phyloP scores from a whole-genome alignment of 1,140 invertebrate species.

The Leptinotarsa defecta region DNA sequence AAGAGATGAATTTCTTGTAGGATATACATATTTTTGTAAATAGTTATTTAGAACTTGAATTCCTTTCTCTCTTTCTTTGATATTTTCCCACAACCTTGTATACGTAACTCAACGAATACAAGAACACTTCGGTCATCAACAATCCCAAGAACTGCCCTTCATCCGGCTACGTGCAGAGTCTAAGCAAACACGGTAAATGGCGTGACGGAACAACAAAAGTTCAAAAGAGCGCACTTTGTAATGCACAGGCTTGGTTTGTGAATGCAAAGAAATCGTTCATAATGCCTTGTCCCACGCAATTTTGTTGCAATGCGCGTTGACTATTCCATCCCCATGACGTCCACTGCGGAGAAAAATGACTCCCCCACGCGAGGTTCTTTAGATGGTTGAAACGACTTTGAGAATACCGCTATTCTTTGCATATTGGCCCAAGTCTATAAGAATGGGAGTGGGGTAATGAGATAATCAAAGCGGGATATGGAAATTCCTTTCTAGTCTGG shows the following conservation, averaged over 20 bases:
- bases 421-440: neutral
- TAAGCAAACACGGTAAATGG: slow-evolving; percentile 3
- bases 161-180: neutral
- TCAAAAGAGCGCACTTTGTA: neutral
- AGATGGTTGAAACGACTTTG: neutral
- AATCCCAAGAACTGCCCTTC: no score
- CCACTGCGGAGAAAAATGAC: neutral
- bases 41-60: no score
- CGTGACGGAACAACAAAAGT: neutral
- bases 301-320: neutral
- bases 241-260: neutral
- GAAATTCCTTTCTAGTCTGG: no score
- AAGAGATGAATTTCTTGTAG: no score
- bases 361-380: neutral
- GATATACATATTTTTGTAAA: no score
- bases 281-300: neutral
- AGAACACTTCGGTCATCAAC: no score
- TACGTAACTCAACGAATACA: no score
- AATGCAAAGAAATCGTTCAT: slow-evolving; percentile 2
- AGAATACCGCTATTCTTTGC: neutral
- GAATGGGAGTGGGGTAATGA: no score
- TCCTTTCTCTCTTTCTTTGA: no score
- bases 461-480: no score
- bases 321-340: neutral
- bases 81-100: no score